Evolutionary conservation across 37 sponge, comb jelly and placozoan species (phyloP), one percentile per base, ranked within the genome.

Genomic region (Beroe forskalii): DNA sequence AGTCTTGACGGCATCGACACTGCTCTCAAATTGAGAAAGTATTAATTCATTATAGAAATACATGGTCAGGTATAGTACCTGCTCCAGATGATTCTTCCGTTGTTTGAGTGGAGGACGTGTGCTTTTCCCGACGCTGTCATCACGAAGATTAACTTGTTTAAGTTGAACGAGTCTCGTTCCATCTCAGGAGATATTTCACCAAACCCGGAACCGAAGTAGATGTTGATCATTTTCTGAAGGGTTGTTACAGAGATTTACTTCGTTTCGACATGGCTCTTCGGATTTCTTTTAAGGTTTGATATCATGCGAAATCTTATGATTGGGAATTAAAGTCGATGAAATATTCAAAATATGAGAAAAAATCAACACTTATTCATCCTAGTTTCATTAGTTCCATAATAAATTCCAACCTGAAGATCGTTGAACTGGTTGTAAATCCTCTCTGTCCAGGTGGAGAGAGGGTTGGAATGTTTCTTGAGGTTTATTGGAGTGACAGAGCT

Each of bases 101-200:
- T 44, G 55, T 42, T 42, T 23, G 86, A 80, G 40, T 80, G 86
- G 1, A 80, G 55, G 0, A 80, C 86, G 55, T 80, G 86, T 30
- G 35, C 86, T 44, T 80, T 80, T 43, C 86, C 86, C n/a, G 24
- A 9, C 25, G 86, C n/a, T 2, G 86, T 38, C 40, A 80, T 43
- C 3, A 37, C 30, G 22, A 80, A 41, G 86, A 80, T 80, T 1
- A 80, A 24, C 86, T 80, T 80, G 86, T 80, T 80, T 20, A 80
- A 30, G 55, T 80, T 80, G 55, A 80, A 80, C 1, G 86, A 80
- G 55, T 80, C 86, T 19, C 86, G 86, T 48, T 80, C 86, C 86
- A 80, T 80, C 4, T 80, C 86, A 3, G 86, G 86, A 43, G 86
- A 80, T 1, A 44, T 37, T 1, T 80, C 86, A 80, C 23, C 27